Percentiles rank a stretch among this genome's conserved stretches.
These are phyloP conservation scores for Plodia interpunctella DNA, from an alignment of 1,140 invertebrate genomes.

Conservation along the genomic window DNA sequence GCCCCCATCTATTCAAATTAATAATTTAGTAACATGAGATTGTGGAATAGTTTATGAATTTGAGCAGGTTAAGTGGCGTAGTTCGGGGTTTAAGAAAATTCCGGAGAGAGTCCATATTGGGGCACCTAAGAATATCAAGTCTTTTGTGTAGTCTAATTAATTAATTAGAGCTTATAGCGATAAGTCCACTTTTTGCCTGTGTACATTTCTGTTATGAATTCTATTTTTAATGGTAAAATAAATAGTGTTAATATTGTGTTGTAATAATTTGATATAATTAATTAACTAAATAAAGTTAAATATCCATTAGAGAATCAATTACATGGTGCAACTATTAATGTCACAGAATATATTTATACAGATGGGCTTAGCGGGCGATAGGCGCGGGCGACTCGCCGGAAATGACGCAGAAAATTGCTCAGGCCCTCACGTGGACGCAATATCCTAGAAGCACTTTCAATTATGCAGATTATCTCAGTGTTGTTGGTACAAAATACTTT, in stretches of 20 bases:
- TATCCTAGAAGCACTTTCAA: slow-evolving; percentile 70
- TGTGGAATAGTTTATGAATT: slow-evolving; percentile 7
- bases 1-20: slow-evolving; percentile 40
- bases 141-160: too few species aligned
- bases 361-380: slow-evolving; percentile 20
- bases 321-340: background rate
- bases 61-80: background rate
- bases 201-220: too few species aligned
- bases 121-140: background rate
- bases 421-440: slow-evolving; percentile 67
- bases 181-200: too few species aligned
- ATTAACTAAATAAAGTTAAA: background rate
- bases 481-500: slow-evolving; percentile 6
- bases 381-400: slow-evolving; percentile 56
- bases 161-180: too few species aligned
- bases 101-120: too few species aligned
- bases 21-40: slow-evolving; percentile 1
- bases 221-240: too few species aligned
- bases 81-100: too few species aligned
- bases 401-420: slow-evolving; percentile 74
- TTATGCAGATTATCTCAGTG: slow-evolving; percentile 69
- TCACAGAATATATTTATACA: slow-evolving; percentile 7
- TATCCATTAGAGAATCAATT: background rate
- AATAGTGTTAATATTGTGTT: too few species aligned
- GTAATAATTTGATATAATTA: too few species aligned